Evolutionary conservation across 2,888 invertebrate genomes (phyloP), one percentile per base, ranked within the genome.

Genomic region (Lordiphosa fenestrarum): DNA sequence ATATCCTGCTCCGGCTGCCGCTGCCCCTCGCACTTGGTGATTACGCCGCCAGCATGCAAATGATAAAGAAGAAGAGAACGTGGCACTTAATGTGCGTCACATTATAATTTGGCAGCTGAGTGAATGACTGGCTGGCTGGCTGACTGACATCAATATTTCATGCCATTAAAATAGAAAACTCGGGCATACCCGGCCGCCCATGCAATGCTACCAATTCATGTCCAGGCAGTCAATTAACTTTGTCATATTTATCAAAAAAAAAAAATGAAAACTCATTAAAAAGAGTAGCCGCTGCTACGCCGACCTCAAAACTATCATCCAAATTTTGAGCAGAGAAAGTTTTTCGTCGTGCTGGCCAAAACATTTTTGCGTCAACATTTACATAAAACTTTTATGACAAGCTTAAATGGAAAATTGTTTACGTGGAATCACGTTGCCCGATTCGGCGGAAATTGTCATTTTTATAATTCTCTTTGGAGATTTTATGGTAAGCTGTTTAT

Each of bases 51-150:
- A 50, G 69, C 66, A 71, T 66, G 72, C 68, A 76, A 72, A 77
- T 77, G 78, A 66, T 60, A 63, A 70, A 62, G 78, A 65, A 60
- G 64, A 70, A 57, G 67, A n/a, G 70, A 59, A 46, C 58, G 73
- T 66, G 71, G 69, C 80, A 65, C 66, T 78, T 78, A 78, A 82
- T 78, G 73, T 66, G 66, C 62, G 56, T 65, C 73, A 74, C 82
- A 82, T 73, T 73, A 71, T 82, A 78, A 78, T 75, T 73, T 82
- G 75, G 69, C 73, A 82, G 73, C 58, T 73, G 71, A 66, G 66
- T 70, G 60, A 75, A 38, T 74, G 73, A 37, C 38, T 44, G 38
- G 37, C 36, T 74, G 73, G 35, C 38, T 44, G 38, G 37, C 36
- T 36, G 39, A 42, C 6, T 51, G 54, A 41, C 57, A 72, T 67